A percentile compares a stretch with the other conserved stretches of the same genome.
phyloP scores from a whole-genome alignment of 1,140 invertebrate genomes.

The Lethocerus indicus region DNA sequence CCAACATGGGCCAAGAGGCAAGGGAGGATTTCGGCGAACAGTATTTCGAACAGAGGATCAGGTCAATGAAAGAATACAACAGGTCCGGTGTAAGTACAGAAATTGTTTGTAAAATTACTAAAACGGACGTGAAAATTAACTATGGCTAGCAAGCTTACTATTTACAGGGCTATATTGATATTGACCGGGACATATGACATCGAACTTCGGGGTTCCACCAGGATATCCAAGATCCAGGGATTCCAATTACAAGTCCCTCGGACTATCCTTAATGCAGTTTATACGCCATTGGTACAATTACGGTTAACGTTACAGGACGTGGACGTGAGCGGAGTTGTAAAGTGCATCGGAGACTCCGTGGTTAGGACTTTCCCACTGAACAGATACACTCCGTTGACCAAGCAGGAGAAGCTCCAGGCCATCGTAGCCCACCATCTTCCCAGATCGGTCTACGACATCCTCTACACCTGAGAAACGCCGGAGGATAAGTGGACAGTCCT shows the following conservation, averaged over 20 bases:
- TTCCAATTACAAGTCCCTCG: too few species aligned
- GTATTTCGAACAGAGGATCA: conserved; percentile 59
- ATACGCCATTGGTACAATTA: too few species aligned
- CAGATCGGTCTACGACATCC: conserved; percentile 49
- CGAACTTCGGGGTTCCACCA: too few species aligned
- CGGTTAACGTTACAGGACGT: neutral
- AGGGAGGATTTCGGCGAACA: conserved; percentile 60
- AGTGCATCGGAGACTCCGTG: conserved; percentile 45
- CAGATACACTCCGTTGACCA: conserved; percentile 60
- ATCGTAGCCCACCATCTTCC: conserved; percentile 60
- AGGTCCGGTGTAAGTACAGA: too few species aligned
- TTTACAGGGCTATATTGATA: too few species aligned
- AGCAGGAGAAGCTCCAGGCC: conserved; percentile 54
- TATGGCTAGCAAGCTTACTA: too few species aligned
- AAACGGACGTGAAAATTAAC: too few species aligned
- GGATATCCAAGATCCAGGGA: too few species aligned
- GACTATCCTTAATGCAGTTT: too few species aligned
- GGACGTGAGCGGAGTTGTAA: conserved; percentile 16
- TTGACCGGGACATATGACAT: too few species aligned
- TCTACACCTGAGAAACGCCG: conserved; percentile 34
- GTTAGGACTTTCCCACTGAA: conserved; percentile 58
- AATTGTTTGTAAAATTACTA: too few species aligned
- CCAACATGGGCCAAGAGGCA: conserved; percentile 49
- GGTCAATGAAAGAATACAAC: conserved; percentile 55
- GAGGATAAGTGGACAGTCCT: too few species aligned